These are phyloP conservation scores for Macrobrachium rosenbergii DNA, from an alignment of 1,140 invertebrate genomes.

Conservation along the genomic window DNA sequence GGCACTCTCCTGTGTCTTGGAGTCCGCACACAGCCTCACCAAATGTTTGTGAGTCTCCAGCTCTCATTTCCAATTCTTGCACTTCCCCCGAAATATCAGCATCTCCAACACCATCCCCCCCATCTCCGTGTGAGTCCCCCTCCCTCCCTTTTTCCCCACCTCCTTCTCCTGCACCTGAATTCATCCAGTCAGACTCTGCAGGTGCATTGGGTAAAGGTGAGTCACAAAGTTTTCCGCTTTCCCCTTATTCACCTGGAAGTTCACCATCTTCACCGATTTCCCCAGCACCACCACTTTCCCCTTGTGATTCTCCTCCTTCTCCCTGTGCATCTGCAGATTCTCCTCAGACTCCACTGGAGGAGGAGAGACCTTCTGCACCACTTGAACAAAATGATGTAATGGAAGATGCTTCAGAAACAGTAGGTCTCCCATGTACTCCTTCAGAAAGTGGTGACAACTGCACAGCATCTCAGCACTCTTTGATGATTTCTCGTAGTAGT, in stretches of 20 bases:
- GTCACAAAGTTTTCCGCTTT: background rate
- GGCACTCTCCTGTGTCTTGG: background rate
- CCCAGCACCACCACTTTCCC: constrained; percentile 33
- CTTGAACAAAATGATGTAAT: background rate
- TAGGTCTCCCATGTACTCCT: background rate
- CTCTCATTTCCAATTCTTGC: background rate
- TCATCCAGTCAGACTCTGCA: background rate
- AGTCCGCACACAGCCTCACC: background rate
- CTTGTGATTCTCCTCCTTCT: constrained; percentile 35
- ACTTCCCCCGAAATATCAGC: background rate
- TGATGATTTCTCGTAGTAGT: no score
- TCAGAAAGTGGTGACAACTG: no score
- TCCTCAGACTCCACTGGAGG: background rate
- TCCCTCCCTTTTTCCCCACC: constrained; percentile 26
- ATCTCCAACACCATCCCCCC: constrained; percentile 4
- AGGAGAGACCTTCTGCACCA: background rate
- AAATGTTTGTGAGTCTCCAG: background rate
- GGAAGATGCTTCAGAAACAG: background rate
- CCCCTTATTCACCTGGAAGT: constrained; percentile 48
- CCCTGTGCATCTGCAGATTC: constrained; percentile 21
- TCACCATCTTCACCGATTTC: constrained; percentile 34
- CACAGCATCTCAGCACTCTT: no score
- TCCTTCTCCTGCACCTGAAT: background rate
- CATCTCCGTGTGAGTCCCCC: constrained; percentile 32
- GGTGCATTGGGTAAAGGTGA: background rate